Base-by-base conservation (phyloP, 2,888 invertebrate genomes). In the Drosophila flavopinicola region DNA sequence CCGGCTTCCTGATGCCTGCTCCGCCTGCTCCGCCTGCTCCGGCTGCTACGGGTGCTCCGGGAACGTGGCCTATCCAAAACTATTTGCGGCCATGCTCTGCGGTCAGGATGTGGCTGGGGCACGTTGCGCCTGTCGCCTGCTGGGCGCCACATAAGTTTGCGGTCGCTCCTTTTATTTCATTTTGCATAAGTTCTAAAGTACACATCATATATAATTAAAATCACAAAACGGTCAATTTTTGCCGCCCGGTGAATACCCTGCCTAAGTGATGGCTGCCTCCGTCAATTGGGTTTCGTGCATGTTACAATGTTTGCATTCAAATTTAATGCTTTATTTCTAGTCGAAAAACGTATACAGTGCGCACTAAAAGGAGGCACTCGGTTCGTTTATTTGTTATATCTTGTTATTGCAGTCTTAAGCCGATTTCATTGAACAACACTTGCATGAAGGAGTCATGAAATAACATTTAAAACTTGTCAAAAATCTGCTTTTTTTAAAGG, bases 161-260 rank as follows among this genome's bases (percentile, higher is more conserved):
- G 83, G 84, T 83, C 84, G 76, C 72, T 67, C 75, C 79, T 74
- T 82, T 80, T 67, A 71, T 84, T 84, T 78, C 84, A 80, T 76
- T 78, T 77, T 79, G 77, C 78, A 78, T 75, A 88, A 85, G 85
- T 82, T 83, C 86, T 65, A 88, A 88, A 88, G 80, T 88, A 85
- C 84, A 88, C 83, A 88, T 87, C 87, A 85, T 88, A 78, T 83
- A 88, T 88, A 85, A 88, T 88, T 88, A 85, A 87, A 85, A 80
- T 87, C 80, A 75, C 76, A 86, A 88, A 86, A 88, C 83, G 85
- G 80, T 87, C 85, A 88, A 88, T 87, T 87, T 78, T 52, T 67
- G 68, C 59, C 69, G 41, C 47, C 51, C 17, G 13, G 35, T 35
- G 37, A 11, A 24, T 27, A 9, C 52, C 20, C 44, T 49, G 60